Evolutionary conservation across 1,140 invertebrate species (phyloP).

Genomic region (Chionoecetes opilio): DNA sequence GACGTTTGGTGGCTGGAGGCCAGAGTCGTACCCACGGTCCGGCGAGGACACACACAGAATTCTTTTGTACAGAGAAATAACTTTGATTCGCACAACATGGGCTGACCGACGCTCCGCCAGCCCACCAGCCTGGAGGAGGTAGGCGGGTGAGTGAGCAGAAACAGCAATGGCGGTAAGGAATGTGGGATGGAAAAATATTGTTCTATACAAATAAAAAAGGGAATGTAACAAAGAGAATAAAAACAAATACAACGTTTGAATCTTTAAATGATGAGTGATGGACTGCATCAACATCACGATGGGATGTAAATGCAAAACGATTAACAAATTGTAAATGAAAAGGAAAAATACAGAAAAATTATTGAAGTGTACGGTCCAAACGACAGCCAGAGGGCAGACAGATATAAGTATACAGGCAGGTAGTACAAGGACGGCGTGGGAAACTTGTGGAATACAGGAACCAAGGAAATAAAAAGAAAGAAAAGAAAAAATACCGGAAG

Average conservation of each 20-base stretch:
- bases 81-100: neutral
- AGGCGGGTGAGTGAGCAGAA: neutral
- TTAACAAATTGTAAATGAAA: too few relatives aligned
- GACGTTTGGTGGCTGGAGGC: neutral
- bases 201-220: neutral
- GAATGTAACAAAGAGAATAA: neutral
- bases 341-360: too few relatives aligned
- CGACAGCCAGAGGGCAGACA: too few relatives aligned
- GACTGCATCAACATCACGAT: neutral
- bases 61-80: conserved; percentile 8
- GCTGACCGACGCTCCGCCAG: neutral
- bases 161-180: neutral
- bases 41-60: neutral
- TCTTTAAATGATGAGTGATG: too few relatives aligned
- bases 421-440: too few relatives aligned
- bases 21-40: neutral
- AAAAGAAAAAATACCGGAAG: too few relatives aligned
- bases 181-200: neutral
- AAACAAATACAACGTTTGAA: neutral
- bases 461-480: too few relatives aligned
- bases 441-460: too few relatives aligned
- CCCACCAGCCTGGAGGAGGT: neutral
- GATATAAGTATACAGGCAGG: too few relatives aligned
- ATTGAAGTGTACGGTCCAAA: too few relatives aligned
- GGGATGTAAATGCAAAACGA: neutral